Evolutionary conservation across 2,888 invertebrate genomes (phyloP), one percentile per base, ranked within the genome.

Genomic region (Lathronympha strigana): DNA sequence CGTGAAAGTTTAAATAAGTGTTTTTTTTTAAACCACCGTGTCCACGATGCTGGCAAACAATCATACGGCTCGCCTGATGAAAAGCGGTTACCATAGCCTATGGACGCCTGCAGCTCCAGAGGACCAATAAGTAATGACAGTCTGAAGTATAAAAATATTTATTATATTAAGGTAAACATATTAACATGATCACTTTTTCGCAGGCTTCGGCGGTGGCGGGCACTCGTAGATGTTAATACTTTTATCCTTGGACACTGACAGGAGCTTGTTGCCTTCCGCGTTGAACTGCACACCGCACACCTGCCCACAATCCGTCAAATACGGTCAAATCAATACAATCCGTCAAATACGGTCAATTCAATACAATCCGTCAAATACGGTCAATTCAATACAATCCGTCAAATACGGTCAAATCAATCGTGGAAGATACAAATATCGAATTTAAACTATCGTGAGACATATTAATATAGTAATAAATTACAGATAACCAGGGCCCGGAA

Each of bases 241-340:
- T 80, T 95, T 95, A 82, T 99, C 98, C 86, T 98, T 98, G 0
- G 98, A 97, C 0, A 98, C 98, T 0, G 98, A 98, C 4, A 97
- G 92, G 31, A 98, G 93, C 78, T 95, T 96, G 71, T 95, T 95
- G 72, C 96, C 96, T 68, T 94, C 94, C 0, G 94, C 93, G 84
- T 95, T 97, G 83, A 96, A 98, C 76, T 94, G 95, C 0, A 97
- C 95, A 58, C 96, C 94, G 97, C 98, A 98, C 0, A 97, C 98
- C 96, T 97, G 88, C 60, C 33, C 51, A 31, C 43, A 8, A 45
- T 8, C 9, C 38, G 2, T 54, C 15, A 45, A 28, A 28, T 28
- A 28, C 60, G 93, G 93, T 71, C 71, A 76, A 71, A 68, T 53
- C 66, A 31, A 40, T 55, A 31, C 43, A 8, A 45, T 8, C 9